Evolutionary conservation across 2,888 invertebrate genomes (phyloP), one percentile per base, ranked within the genome.

Genomic region (Prenolepis imparis): DNA sequence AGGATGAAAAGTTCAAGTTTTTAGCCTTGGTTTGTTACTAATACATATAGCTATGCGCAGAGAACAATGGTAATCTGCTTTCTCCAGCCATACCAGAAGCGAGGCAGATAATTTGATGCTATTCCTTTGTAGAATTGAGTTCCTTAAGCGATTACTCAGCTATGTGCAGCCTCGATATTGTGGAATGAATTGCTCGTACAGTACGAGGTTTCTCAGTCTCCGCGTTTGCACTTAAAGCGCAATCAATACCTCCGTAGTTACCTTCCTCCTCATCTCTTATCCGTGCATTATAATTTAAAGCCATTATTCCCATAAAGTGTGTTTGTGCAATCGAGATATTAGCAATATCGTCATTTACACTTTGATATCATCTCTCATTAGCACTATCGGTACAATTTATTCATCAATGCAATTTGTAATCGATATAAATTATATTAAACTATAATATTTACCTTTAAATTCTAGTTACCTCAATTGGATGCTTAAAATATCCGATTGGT

Each of bases 21-120:
- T 52, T 52, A 75, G 11, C 12, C 3, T n/a, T n/a, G 8, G 18
- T 28, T 64, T 32, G 21, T 74, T 73, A 28, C 9, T 73, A 73
- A 41, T 28, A 12, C 18, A 11, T n/a, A 12, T n/a, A 32, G 32
- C 36, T 36, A n/a, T n/a, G 1, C 44, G 21, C 12, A 24, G 24
- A 64, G 32, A 75, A 64, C 36, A 52, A 48, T 52, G 24, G 5
- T 41, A 48, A 44, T 52, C 44, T 32, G 55, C 44, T 41, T 41
- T 32, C 0, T 15, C 39, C 18, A 39, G 41, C 15, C 21, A 52
- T 52, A 9, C n/a, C 24, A 18, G 24, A 12, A 21, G 36, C 39
- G 21, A 28, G 36, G 21, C n/a, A 21, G 12, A 66, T 75, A 66
- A 75, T 66, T n/a, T 24, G 55, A 67, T 55, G 66, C 52, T 39